Evolutionary conservation across 2,888 invertebrate species (phyloP).

Genomic region (Neria commutata): DNA sequence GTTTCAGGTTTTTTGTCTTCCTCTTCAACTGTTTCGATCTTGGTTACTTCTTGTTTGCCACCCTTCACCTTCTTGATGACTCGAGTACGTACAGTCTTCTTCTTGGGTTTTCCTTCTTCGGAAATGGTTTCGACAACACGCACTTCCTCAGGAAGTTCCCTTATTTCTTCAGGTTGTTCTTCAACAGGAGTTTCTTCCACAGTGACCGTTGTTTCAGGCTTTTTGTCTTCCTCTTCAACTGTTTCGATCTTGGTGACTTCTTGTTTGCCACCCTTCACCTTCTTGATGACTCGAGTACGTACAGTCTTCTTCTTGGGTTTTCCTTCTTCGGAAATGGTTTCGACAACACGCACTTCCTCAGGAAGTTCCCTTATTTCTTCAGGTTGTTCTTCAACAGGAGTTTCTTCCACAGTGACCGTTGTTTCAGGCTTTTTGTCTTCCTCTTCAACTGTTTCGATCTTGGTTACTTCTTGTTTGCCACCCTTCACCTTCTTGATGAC

Average conservation of each 20-base stretch:
- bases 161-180: neutral
- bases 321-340: slow-evolving; percentile 27
- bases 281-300: slow-evolving; percentile 28
- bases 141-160: slow-evolving; percentile 31
- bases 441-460: slow-evolving; percentile 30
- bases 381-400: slow-evolving; percentile 15
- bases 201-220: slow-evolving; percentile 28
- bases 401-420: slow-evolving; percentile 28
- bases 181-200: slow-evolving; percentile 21
- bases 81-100: slow-evolving; percentile 38
- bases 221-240: slow-evolving; percentile 26
- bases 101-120: slow-evolving; percentile 37
- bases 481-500: slow-evolving; percentile 28
- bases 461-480: slow-evolving; percentile 27
- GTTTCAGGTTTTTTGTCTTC: slow-evolving; percentile 26
- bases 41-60: slow-evolving; percentile 28
- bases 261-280: slow-evolving; percentile 23
- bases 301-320: slow-evolving; percentile 22
- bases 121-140: slow-evolving; percentile 33
- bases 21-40: slow-evolving; percentile 19
- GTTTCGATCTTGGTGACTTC: slow-evolving; percentile 34
- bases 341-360: slow-evolving; percentile 25
- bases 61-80: slow-evolving; percentile 40
- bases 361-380: slow-evolving; percentile 21
- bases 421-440: slow-evolving; percentile 26